Evolutionary conservation across 30 jellyfish, hydroid and myxozoan species (phyloP), one percentile per base, ranked within the genome.

Genomic region (Pelagia noctiluca): DNA sequence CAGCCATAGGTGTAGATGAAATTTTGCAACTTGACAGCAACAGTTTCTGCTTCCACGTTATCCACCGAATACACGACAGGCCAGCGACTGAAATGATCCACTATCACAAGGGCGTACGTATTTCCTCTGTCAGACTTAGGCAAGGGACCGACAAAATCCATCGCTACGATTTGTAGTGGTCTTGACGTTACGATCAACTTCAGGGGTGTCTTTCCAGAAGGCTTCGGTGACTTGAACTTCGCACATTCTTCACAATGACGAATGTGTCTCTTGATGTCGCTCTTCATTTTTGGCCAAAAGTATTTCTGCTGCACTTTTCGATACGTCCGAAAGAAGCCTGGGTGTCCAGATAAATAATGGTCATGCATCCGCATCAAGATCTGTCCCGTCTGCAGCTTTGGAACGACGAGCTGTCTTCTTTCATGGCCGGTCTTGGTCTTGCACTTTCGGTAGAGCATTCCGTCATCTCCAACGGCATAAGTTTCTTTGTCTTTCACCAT

Each of bases 281-380:
- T 60, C 73, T 79, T 79, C 90, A 79, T 60, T 26, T 71, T 79
- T 1, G 90, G 84, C 90, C 90, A 79, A 63, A 61, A 79, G 50
- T 79, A 79, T 12, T 25, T 7, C 5, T 79, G 84, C 52, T 79
- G 90, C 1, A 79, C 31, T 63, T 79, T 79, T 81, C 53, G 35
- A 35, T 80, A 66, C 23, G 91, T 80, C 62, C 91, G 26, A 57
- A 11, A 80, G 29, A 80, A 66, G 37, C 91, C 85, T 80, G 91
- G 76, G 33, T 80, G 91, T 32, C 60, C 85, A n/a, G 91, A 80
- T 7, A 78, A 10, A 2, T 25, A 84, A 0, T 16, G 52, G 36
- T 83, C 87, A 0, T 83, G 87, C 50, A 47, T 10, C 34, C 49
- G 50, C 50, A 48, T 87, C 30, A 71, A 78, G 37, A 83, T 1